A percentile compares a stretch with the other conserved stretches of the same genome.
phyloP scores from a whole-genome alignment of 2,113 vertebrate species.

The Sander vitreus region DNA sequence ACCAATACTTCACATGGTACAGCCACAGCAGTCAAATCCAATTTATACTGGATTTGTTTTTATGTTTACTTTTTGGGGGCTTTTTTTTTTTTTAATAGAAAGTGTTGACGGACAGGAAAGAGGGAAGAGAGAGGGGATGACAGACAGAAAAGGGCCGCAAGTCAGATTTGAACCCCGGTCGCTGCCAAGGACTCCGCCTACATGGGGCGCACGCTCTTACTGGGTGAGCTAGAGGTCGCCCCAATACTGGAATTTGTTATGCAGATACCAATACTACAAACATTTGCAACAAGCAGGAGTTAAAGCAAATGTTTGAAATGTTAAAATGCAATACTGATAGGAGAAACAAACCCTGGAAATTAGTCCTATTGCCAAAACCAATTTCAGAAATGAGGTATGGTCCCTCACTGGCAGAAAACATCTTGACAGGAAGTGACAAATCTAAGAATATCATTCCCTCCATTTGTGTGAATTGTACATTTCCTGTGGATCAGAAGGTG shows the following conservation, averaged over 20 bases:
- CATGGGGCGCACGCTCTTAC: too few relatives aligned
- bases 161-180: too few relatives aligned
- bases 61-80: too few relatives aligned
- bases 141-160: too few relatives aligned
- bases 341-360: neutral
- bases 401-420: slow-evolving; percentile 1
- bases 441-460: neutral
- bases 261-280: neutral
- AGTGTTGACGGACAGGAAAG: too few relatives aligned
- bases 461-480: neutral
- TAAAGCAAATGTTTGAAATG: neutral
- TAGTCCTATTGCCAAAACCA: neutral
- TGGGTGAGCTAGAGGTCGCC: too few relatives aligned
- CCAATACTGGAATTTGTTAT: neutral
- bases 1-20: neutral
- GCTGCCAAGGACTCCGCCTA: too few relatives aligned
- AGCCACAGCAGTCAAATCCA: neutral
- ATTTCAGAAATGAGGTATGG: neutral
- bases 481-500: neutral
- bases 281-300: neutral
- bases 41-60: too few relatives aligned
- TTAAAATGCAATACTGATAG: neutral
- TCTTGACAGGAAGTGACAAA: neutral
- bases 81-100: too few relatives aligned
- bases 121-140: too few relatives aligned